phyloP scores from a whole-genome alignment of 1,140 invertebrate species.

The Papilio aristodemus region DNA sequence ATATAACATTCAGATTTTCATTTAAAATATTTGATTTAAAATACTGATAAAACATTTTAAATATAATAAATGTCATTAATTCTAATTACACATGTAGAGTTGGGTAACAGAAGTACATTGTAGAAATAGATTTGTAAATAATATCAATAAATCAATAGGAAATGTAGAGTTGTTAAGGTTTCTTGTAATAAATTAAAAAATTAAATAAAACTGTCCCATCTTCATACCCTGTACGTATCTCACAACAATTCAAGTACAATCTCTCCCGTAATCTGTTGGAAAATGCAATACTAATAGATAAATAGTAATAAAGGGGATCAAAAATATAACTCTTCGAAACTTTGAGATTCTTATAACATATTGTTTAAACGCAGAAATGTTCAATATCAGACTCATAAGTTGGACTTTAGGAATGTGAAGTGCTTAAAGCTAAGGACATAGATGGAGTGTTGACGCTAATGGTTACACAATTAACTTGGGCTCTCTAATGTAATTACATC shows the following conservation, averaged over 20 bases:
- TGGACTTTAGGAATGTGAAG: slow-evolving; percentile 74
- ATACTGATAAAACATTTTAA: slow-evolving; percentile 75
- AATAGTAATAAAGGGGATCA: slow-evolving; percentile 68
- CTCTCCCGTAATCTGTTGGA: slow-evolving; percentile 58
- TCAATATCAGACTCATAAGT: slow-evolving; percentile 74
- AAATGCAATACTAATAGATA: slow-evolving; percentile 67
- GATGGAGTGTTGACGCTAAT: slow-evolving; percentile 54
- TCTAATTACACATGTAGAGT: slow-evolving; percentile 57
- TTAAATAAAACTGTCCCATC: slow-evolving; percentile 50
- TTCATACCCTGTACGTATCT: slow-evolving; percentile 71
- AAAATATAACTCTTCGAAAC: slow-evolving; percentile 79
- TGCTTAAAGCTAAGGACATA: slow-evolving; percentile 71
- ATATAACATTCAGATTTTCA: slow-evolving; percentile 63
- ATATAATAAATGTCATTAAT: slow-evolving; percentile 50
- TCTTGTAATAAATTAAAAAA: slow-evolving; percentile 43
- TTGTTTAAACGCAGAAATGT: slow-evolving; percentile 76
- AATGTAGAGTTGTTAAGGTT: slow-evolving; percentile 48
- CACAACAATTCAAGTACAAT: slow-evolving; percentile 58
- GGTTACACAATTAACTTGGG: slow-evolving; percentile 49
- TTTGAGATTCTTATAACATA: slow-evolving; percentile 69
- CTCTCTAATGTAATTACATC: slow-evolving; percentile 53
- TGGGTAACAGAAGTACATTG: slow-evolving; percentile 60
- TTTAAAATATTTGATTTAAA: slow-evolving; percentile 68
- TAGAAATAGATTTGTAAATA: slow-evolving; percentile 36
- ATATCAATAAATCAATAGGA: slow-evolving; percentile 37